phyloP scores from a whole-genome alignment of 2,888 invertebrate species.

The Heteropelma amictum region DNA sequence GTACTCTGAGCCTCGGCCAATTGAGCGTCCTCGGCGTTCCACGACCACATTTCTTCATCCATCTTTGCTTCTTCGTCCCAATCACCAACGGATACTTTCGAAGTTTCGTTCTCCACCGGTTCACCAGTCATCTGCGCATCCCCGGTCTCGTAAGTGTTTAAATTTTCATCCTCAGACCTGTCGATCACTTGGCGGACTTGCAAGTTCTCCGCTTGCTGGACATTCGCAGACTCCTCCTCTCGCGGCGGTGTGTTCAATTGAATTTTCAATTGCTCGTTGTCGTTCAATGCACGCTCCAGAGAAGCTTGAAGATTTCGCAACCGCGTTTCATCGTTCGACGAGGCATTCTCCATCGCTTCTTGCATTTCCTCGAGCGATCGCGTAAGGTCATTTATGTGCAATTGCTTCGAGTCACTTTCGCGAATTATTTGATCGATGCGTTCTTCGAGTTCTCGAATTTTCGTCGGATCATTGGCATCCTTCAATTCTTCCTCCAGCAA shows the following conservation, averaged over 20 bases:
- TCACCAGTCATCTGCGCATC: not conserved
- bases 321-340: conserved; percentile 34
- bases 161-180: conserved; percentile 18
- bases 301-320: conserved; percentile 58
- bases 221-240: conserved; percentile 2
- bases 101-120: conserved; percentile 44
- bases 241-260: conserved; percentile 6
- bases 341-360: conserved; percentile 39
- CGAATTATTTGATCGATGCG: conserved; percentile 54
- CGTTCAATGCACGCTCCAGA: conserved; percentile 53
- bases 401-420: conserved; percentile 66
- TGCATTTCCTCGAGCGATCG: conserved; percentile 61
- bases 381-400: conserved; percentile 66
- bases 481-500: conserved; percentile 62
- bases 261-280: conserved; percentile 50
- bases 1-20: conserved; percentile 77
- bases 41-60: conserved; percentile 83
- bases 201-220: conserved; percentile 7
- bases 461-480: conserved; percentile 55
- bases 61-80: conserved; percentile 73
- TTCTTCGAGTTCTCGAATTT: conserved; percentile 61
- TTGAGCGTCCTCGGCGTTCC: conserved; percentile 80
- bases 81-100: conserved; percentile 79
- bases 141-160: not conserved
- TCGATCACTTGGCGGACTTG: not conserved